phyloP scores from a whole-genome alignment of 2,888 invertebrate genomes.

The Zygogramma bicolorata region DNA sequence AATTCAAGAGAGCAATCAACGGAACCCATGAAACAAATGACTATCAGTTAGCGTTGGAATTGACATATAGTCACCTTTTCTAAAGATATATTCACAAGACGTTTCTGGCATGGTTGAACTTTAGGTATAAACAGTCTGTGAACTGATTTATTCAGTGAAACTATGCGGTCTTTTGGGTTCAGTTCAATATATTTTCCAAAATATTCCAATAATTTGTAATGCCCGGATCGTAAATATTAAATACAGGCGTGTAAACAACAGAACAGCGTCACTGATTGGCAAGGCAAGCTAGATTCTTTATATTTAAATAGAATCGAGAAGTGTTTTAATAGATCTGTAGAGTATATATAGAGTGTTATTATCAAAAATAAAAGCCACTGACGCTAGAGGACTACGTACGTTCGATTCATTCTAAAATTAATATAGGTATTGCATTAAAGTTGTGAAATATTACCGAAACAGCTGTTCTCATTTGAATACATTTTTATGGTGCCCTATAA shows the following conservation, averaged over 20 bases:
- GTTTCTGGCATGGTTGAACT: conserved; percentile 6
- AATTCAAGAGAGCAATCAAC: not conserved
- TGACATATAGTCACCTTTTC: conserved; percentile 24
- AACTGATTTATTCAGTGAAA: conserved; percentile 4
- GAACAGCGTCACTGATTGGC: conserved; percentile 58
- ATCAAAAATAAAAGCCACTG: conserved; percentile 57
- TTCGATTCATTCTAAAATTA: conserved; percentile 50
- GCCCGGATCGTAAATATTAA: conserved; percentile 37
- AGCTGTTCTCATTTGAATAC: conserved; percentile 49
- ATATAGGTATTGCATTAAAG: conserved; percentile 48
- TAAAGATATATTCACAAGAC: not conserved
- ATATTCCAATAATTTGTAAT: conserved; percentile 45
- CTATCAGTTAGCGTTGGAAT: conserved; percentile 23
- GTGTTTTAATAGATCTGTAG: conserved; percentile 50
- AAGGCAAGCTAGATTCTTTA: conserved; percentile 55
- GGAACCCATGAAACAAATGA: conserved; percentile 19
- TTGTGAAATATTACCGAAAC: conserved; percentile 52
- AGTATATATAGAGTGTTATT: conserved; percentile 58
- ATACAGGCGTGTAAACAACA: conserved; percentile 51
- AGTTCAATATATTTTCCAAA: conserved; percentile 25
- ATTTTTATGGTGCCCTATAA: conserved; percentile 30
- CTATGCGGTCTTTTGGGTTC: not conserved
- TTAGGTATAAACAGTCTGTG: not conserved
- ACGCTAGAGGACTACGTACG: conserved; percentile 49
- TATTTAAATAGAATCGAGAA: conserved; percentile 53